Evolutionary conservation across 1,140 invertebrate genomes (phyloP).

Genomic region (Rhizoglyphus robini): DNA sequence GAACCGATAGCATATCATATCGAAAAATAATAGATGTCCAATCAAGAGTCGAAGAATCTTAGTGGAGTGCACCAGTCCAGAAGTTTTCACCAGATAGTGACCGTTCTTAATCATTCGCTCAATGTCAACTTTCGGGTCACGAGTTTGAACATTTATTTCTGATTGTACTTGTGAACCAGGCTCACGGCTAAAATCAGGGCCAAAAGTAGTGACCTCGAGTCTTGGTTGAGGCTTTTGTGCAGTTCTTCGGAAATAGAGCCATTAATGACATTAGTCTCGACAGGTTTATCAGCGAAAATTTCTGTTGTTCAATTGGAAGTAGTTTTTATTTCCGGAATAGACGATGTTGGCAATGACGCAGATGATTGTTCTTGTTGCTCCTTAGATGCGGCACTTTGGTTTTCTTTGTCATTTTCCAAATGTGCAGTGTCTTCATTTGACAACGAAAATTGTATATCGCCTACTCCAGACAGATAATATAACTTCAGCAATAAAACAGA

Average conservation of each 20-base stretch:
- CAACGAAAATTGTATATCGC: background rate
- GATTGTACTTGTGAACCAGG: no score
- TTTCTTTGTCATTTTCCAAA: no score
- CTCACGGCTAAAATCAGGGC: no score
- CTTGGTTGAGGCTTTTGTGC: background rate
- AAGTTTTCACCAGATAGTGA: background rate
- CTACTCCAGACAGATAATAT: background rate
- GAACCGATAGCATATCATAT: background rate
- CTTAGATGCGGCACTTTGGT: no score
- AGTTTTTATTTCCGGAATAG: no score
- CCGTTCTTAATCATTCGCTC: background rate
- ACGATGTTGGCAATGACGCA: no score
- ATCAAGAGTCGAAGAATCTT: background rate
- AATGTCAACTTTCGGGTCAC: background rate
- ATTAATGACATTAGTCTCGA: background rate
- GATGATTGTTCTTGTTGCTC: no score
- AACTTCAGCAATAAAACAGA: background rate
- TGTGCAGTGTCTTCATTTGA: background rate
- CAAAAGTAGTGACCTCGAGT: no score
- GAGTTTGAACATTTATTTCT: background rate
- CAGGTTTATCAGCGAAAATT: background rate
- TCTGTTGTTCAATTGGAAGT: background rate
- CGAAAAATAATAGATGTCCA: conserved; percentile 6
- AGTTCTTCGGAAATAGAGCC: background rate
- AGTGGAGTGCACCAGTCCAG: background rate